Conservation (phyloP, 1,140 invertebrate genomes). For the Anastatus disparis region DNA sequence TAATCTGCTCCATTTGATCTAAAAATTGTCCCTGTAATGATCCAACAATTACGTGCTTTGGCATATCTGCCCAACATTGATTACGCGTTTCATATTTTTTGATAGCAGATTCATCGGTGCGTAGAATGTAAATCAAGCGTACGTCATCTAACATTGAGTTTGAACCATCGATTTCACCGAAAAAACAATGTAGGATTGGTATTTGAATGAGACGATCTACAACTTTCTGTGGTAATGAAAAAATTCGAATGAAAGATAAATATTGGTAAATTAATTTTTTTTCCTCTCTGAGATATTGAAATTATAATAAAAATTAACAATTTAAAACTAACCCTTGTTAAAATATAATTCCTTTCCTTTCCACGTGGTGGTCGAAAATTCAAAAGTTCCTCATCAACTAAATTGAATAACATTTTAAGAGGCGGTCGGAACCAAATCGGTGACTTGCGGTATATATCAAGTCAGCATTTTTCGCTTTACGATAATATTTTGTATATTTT, state of each 20-base stretch:
- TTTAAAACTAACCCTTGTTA: conserved; percentile 53
- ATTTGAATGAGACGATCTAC: conserved; percentile 74
- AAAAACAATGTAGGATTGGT: conserved; percentile 74
- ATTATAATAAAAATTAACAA: neutral
- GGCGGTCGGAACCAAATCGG: too few species aligned
- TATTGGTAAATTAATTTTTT: neutral
- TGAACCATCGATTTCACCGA: conserved; percentile 70
- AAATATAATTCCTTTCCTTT: conserved; percentile 65
- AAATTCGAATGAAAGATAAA: too few species aligned
- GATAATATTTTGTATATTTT: too few species aligned
- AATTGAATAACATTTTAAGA: too few species aligned
- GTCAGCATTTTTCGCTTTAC: too few species aligned
- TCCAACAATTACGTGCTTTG: conserved; percentile 73
- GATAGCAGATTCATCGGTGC: conserved; percentile 70
- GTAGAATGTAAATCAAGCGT: conserved; percentile 75
- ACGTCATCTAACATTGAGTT: conserved; percentile 61
- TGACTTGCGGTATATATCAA: too few species aligned
- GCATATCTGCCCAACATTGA: conserved; percentile 71
- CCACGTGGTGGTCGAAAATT: conserved; percentile 55
- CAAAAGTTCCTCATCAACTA: neutral
- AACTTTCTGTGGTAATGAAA: conserved; percentile 70
- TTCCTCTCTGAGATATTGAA: too few species aligned
- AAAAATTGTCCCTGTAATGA: conserved; percentile 70
- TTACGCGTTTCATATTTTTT: conserved; percentile 66
- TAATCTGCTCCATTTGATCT: conserved; percentile 64